These are phyloP conservation scores for Zygaena filipendulae DNA, from an alignment of 2,888 invertebrate species.

Conservation along the genomic window DNA sequence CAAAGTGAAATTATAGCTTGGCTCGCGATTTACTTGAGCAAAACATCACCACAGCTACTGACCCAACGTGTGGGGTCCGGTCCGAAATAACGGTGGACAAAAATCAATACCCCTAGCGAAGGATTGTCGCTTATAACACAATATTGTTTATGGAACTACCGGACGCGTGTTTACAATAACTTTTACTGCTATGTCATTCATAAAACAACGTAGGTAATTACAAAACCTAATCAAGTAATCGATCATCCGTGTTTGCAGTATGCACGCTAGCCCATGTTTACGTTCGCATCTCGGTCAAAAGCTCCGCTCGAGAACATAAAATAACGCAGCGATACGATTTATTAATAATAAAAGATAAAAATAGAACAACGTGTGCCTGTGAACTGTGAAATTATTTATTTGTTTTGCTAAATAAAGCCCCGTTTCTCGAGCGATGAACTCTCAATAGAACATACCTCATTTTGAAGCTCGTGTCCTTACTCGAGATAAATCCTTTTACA, in stretches of 20 bases:
- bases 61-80: slow-evolving; percentile 21
- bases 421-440: slow-evolving; percentile 42
- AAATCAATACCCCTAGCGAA: slow-evolving; percentile 28
- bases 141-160: slow-evolving; percentile 16
- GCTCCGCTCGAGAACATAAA: slow-evolving; percentile 30
- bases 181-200: slow-evolving; percentile 47
- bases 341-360: slow-evolving; percentile 41
- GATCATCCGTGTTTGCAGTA: slow-evolving; percentile 47
- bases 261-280: slow-evolving; percentile 51
- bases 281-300: slow-evolving; percentile 34
- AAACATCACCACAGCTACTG: too few relatives aligned
- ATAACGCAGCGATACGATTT: slow-evolving; percentile 27
- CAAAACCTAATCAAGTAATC: slow-evolving; percentile 46
- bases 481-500: slow-evolving; percentile 59
- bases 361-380: slow-evolving; percentile 45
- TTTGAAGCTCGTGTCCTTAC: slow-evolving; percentile 57
- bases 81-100: too few relatives aligned
- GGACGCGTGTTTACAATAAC: slow-evolving; percentile 22
- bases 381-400: slow-evolving; percentile 50
- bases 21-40: too few relatives aligned
- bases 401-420: slow-evolving; percentile 59
- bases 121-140: too few relatives aligned
- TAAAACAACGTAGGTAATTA: slow-evolving; percentile 48
- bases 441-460: slow-evolving; percentile 51
- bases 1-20: too few relatives aligned